Conservation (phyloP, 1,140 invertebrate species). For the Drosophila mauritiana region DNA sequence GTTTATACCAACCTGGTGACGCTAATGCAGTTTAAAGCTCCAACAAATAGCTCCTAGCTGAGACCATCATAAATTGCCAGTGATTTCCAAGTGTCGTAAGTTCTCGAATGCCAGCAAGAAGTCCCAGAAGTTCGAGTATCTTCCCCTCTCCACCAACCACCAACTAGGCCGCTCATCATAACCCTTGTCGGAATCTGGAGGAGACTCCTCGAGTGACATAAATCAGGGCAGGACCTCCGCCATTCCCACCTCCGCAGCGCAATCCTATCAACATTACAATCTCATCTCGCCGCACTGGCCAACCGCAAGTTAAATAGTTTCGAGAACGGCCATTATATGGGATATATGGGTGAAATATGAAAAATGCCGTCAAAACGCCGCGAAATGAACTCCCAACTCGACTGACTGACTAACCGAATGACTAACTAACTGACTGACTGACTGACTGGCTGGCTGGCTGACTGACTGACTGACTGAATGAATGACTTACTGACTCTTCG, state of each 20-base stretch:
- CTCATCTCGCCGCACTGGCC: slow-evolving; percentile 7
- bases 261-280: slow-evolving; percentile 17
- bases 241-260: neutral
- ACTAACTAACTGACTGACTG: slow-evolving; percentile 18
- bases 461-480: slow-evolving; percentile 10
- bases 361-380: slow-evolving; percentile 52
- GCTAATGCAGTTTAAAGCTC: neutral
- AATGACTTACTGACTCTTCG: slow-evolving; percentile 27
- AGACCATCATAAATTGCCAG: slow-evolving; percentile 12
- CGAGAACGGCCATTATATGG: slow-evolving; percentile 13
- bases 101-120: neutral
- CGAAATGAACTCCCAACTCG: slow-evolving; percentile 44
- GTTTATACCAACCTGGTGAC: neutral
- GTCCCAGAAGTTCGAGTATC: neutral
- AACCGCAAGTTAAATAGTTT: slow-evolving; percentile 51
- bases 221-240: slow-evolving; percentile 15
- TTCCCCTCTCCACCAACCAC: neutral
- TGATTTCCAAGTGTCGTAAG: slow-evolving; percentile 7
- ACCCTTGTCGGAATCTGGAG: slow-evolving; percentile 3
- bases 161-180: neutral
- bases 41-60: neutral
- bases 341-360: slow-evolving; percentile 44
- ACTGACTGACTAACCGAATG: slow-evolving; percentile 9
- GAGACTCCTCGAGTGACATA: slow-evolving; percentile 22
- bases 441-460: neutral